phyloP scores from a whole-genome alignment of 1,140 invertebrate species.

The Drosophila fuyamai region DNA sequence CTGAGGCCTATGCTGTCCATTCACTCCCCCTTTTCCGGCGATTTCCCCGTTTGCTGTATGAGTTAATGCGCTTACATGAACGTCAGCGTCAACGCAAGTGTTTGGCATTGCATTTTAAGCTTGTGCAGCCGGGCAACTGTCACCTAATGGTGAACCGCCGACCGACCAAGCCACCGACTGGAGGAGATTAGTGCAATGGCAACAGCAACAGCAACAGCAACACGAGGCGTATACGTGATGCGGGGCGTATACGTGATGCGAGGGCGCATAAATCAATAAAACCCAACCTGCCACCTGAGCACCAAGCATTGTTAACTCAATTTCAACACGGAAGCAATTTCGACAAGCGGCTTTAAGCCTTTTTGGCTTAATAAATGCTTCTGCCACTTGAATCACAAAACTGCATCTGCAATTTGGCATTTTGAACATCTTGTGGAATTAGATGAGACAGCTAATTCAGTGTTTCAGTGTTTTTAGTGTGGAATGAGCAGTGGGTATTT shows the following conservation, averaged over 20 bases:
- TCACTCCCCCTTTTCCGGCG: not conserved
- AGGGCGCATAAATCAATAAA: slow-evolving; percentile 74
- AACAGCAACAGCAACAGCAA: slow-evolving; percentile 18
- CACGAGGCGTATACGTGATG: slow-evolving; percentile 42
- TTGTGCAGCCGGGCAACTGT: slow-evolving; percentile 60
- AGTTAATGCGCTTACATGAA: slow-evolving; percentile 73
- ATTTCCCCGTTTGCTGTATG: slow-evolving; percentile 29
- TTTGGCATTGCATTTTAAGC: slow-evolving; percentile 77
- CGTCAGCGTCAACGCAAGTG: slow-evolving; percentile 64
- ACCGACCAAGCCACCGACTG: slow-evolving; percentile 21
- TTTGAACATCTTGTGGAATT: not conserved
- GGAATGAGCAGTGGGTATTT: too few relatives aligned
- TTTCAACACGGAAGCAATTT: slow-evolving; percentile 78
- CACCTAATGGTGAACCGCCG: slow-evolving; percentile 61
- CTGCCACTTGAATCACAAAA: slow-evolving; percentile 18
- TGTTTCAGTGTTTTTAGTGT: not conserved
- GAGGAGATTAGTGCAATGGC: slow-evolving; percentile 42
- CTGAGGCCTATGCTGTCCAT: not conserved
- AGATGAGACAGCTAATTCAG: slow-evolving; percentile 2
- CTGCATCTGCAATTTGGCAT: slow-evolving; percentile 48
- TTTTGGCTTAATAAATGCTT: slow-evolving; percentile 57
- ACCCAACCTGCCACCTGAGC: slow-evolving; percentile 12
- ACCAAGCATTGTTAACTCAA: slow-evolving; percentile 72
- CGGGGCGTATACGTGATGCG: slow-evolving; percentile 47
- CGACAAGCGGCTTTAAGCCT: slow-evolving; percentile 48